These are phyloP conservation scores for Tetramorium bicarinatum DNA, from an alignment of 2,888 invertebrate species.

Conservation along the genomic window DNA sequence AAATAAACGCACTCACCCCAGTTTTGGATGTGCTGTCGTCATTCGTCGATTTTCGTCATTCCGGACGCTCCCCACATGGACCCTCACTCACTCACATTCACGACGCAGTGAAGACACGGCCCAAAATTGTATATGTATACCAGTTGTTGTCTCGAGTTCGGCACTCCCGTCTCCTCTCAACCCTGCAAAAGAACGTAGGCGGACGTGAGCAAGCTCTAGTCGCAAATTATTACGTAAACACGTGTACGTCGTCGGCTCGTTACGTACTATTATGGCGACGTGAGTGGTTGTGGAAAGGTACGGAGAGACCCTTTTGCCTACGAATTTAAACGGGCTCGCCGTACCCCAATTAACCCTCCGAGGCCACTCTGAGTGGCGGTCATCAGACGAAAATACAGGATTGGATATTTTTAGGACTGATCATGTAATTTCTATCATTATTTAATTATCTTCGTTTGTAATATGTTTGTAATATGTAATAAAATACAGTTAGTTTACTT, in stretches of 20 bases:
- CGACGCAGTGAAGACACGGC: background rate
- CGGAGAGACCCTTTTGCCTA: background rate
- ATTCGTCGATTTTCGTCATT: background rate
- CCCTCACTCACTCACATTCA: background rate
- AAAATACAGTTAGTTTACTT: too few relatives aligned
- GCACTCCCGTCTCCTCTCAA: background rate
- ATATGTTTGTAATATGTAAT: too few relatives aligned
- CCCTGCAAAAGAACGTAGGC: background rate
- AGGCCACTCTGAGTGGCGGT: too few relatives aligned
- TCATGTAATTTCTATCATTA: too few relatives aligned
- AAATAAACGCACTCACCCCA: conserved; percentile 24
- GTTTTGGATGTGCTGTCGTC: background rate
- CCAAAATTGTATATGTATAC: background rate
- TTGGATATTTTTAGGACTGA: too few relatives aligned
- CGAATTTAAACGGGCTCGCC: background rate
- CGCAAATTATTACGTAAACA: background rate
- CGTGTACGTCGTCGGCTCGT: background rate
- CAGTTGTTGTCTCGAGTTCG: background rate
- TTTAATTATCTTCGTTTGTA: too few relatives aligned
- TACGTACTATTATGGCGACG: background rate
- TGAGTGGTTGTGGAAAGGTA: background rate
- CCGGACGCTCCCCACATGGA: background rate
- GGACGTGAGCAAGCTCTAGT: background rate
- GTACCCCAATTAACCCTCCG: background rate
- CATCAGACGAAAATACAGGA: too few relatives aligned